These are phyloP conservation scores for Ameiurus melas DNA, from an alignment of 2,113 vertebrate species.

Conservation along the genomic window DNA sequence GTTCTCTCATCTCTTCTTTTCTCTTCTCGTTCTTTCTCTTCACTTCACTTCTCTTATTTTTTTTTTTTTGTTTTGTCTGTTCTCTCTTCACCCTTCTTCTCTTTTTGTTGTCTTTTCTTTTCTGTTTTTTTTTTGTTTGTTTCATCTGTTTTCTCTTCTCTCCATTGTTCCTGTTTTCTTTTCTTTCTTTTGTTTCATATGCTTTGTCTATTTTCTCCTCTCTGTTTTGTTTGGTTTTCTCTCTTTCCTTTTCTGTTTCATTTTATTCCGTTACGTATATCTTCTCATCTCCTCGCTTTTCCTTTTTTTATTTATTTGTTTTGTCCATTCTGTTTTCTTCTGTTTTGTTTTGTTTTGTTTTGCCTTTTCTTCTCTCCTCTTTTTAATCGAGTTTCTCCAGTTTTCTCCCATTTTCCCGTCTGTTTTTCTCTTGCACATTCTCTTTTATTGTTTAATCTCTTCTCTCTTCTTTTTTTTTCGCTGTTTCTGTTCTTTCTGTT, in stretches of 20 bases:
- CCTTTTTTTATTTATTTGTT: background rate
- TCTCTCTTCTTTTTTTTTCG: background rate
- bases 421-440: background rate
- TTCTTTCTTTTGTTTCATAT: background rate
- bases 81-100: too few species aligned
- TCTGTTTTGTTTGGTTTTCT: background rate
- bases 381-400: too few species aligned
- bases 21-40: too few species aligned
- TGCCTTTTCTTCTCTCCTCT: background rate
- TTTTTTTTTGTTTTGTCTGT: too few species aligned
- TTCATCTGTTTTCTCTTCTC: background rate
- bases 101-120: background rate
- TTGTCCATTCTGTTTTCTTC: background rate
- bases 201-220: background rate
- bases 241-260: background rate
- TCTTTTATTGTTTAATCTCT: background rate
- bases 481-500: background rate
- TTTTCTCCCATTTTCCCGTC: background rate
- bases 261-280: background rate
- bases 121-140: background rate
- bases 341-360: background rate
- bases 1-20: background rate
- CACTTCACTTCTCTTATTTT: background rate
- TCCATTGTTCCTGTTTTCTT: accelerated
- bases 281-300: too few species aligned